These are phyloP conservation scores for Folsomia candida DNA, from an alignment of 2,888 invertebrate species.

Conservation along the genomic window DNA sequence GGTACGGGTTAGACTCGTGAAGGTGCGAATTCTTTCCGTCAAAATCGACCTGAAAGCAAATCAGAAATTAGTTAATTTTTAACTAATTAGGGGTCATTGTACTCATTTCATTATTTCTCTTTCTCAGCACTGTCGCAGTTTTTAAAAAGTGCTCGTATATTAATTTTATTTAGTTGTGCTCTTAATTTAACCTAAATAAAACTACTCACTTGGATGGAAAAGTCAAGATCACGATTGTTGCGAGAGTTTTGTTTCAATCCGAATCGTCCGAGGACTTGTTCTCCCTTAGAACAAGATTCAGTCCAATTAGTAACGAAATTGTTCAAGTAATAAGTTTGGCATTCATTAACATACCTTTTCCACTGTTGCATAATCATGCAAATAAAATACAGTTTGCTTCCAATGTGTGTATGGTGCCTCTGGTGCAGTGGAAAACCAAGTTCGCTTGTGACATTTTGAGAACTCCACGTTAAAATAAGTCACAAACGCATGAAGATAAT, in stretches of 20 bases:
- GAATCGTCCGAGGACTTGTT: conserved; percentile 88
- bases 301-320: conserved; percentile 6
- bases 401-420: conserved; percentile 98
- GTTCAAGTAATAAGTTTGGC: neutral
- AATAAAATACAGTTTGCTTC: conserved; percentile 99
- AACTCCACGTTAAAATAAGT: conserved; percentile 99
- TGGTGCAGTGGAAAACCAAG: conserved; percentile 97
- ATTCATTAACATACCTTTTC: conserved; percentile 63
- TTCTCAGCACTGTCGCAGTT: too few species aligned
- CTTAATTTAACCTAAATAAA: too few species aligned
- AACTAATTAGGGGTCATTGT: too few species aligned
- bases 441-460: conserved; percentile 96
- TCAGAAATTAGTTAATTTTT: too few species aligned
- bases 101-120: too few species aligned
- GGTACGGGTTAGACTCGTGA: conserved; percentile 78
- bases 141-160: too few species aligned
- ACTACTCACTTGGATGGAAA: conserved; percentile 88
- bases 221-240: conserved; percentile 96
- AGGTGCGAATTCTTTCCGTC: conserved; percentile 84
- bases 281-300: too few species aligned
- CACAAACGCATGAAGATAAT: conserved; percentile 95
- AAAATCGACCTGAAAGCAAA: conserved; percentile 86
- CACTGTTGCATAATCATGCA: conserved; percentile 94
- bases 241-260: conserved; percentile 92
- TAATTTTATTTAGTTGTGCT: too few species aligned